Evolutionary conservation across 2,113 vertebrate species (phyloP), one percentile per base, ranked within the genome.

Genomic region (Dasyornis broadbenti): DNA sequence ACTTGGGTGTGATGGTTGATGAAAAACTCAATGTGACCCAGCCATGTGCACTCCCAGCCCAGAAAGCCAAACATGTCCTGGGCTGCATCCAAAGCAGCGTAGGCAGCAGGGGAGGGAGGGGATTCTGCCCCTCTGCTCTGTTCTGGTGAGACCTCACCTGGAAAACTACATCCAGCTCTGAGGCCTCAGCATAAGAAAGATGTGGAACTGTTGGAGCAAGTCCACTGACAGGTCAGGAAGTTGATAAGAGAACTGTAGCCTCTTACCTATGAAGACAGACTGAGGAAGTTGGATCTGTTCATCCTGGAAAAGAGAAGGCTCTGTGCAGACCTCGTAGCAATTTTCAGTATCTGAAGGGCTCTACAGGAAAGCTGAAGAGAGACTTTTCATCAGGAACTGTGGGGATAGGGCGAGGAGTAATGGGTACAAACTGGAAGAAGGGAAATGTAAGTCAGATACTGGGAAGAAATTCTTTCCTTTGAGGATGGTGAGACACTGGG

Each of bases 1-100:
- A 59, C 28, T 30, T 75, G 16, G 28, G 13, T 10, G 5, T n/a
- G 52, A 24, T 33, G 23, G 52, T 45, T 5, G 39, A 20, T 73
- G 60, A n/a, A 52, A 50, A n/a, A 12, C 26, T 14, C 19, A 21
- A 19, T n/a, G 17, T 17, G 24, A 56, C 33, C 42, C 31, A 35
- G 31, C 17, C 18, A 27, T 7, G 17, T 0, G 7, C 21, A 7
- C 26, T 50, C 14, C 0, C 26, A 50, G 35, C 26, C 35, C 31
- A 15, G 50, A 72, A 27, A 33, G 11, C 1, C 30, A 39, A 3
- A 0, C 0, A 13, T 1, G 3, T 45, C 35, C 42, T 75, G 50
- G 49, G 24, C 42, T 65, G 50, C 14, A 33, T 6, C 50, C 44
- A 57, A 6, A 50, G 42, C 26, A 72, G 21, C 0, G 1, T 50